Conservation (phyloP, 2,797 vertebrate genomes). For the Acrossocheilus fasciatus region DNA sequence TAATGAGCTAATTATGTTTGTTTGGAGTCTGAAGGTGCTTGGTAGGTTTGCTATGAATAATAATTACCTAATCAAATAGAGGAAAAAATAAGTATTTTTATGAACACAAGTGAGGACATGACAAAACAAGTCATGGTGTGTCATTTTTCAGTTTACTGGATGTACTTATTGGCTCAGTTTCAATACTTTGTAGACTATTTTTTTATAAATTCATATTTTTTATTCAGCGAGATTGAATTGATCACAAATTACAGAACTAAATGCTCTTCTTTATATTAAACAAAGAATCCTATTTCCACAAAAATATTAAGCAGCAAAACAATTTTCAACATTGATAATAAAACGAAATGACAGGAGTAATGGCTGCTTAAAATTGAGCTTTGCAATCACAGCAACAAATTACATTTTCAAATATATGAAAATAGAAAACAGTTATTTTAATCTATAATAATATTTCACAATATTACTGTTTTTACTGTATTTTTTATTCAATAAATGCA, state of each 20-base stretch:
- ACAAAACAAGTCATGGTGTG: too few species aligned
- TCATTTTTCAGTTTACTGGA: background rate
- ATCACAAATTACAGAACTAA: background rate
- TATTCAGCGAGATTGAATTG: background rate
- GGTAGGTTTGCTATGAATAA: conserved; percentile 21
- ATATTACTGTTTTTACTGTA: background rate
- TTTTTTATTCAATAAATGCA: background rate
- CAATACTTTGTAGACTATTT: background rate
- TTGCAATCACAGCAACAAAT: background rate
- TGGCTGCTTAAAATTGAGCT: background rate
- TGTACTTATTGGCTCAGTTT: background rate
- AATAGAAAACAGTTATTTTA: background rate
- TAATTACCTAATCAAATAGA: conserved; percentile 14
- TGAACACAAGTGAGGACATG: background rate
- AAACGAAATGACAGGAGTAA: too few species aligned
- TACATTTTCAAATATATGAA: background rate
- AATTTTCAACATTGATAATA: background rate
- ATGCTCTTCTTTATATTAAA: background rate
- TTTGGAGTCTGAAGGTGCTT: conserved; percentile 22
- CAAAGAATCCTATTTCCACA: background rate
- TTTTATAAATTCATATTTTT: background rate
- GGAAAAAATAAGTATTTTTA: background rate
- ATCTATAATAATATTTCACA: background rate
- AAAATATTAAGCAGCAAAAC: background rate
- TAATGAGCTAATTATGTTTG: conserved; percentile 41